A percentile compares a stretch with the other conserved stretches of the same genome.
Conservation (phyloP, 2,888 invertebrate species). For the Mythimna albipuncta region DNA sequence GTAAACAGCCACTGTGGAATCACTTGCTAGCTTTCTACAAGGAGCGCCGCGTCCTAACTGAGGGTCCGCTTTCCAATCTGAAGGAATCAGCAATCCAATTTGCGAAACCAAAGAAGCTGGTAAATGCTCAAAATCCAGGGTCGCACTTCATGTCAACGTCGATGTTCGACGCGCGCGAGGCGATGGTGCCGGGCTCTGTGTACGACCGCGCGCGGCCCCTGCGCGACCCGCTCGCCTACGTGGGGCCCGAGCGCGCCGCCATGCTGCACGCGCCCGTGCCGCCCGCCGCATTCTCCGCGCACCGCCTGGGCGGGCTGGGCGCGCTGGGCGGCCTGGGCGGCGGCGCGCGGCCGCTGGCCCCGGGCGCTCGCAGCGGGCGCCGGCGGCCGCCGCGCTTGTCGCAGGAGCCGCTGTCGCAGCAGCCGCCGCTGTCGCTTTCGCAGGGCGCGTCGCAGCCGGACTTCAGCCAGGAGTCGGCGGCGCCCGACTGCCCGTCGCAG, state of each 20-base stretch:
- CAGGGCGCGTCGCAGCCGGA: conserved; percentile 94
- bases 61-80: conserved; percentile 99
- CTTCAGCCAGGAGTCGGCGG: conserved; percentile 95
- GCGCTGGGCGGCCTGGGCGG: conserved; percentile 93
- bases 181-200: conserved; percentile 97
- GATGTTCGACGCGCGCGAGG: conserved; percentile 99
- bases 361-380: conserved; percentile 82
- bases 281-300: conserved; percentile 98
- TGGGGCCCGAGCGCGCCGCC: conserved; percentile 95
- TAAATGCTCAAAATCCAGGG: conserved; percentile 98
- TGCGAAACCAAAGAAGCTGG: conserved; percentile 98
- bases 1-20: conserved; percentile 99
- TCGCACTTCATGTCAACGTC: conserved; percentile 99
- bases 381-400: conserved; percentile 87
- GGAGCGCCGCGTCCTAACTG: conserved; percentile 98
- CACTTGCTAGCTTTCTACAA: conserved; percentile 99
- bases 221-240: conserved; percentile 98
- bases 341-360: conserved; percentile 88
- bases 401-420: conserved; percentile 94
- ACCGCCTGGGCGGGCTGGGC: conserved; percentile 92
- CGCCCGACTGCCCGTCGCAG: conserved; percentile 97
- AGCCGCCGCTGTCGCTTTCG: conserved; percentile 93
- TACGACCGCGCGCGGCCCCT: conserved; percentile 96
- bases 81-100: conserved; percentile 99
- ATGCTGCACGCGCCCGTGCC: conserved; percentile 96